These are phyloP conservation scores for Zygaena filipendulae DNA, from an alignment of 2,888 invertebrate species.

Conservation along the genomic window DNA sequence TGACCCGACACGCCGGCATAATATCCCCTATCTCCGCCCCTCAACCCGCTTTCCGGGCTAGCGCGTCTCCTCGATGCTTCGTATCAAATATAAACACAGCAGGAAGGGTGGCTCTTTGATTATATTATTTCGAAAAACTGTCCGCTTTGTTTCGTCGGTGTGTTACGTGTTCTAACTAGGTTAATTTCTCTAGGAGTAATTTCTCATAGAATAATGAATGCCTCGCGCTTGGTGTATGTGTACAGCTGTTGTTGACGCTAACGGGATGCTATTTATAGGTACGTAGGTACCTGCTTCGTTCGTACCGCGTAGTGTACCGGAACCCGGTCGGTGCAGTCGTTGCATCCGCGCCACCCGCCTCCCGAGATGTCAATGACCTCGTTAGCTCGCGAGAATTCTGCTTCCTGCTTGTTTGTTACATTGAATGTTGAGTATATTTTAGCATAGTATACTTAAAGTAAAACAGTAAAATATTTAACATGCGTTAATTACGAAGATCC, in stretches of 20 bases:
- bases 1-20: slow-evolving; percentile 30
- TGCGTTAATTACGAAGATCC: slow-evolving; percentile 5
- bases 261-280: slow-evolving; percentile 68
- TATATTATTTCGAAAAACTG: too few species aligned
- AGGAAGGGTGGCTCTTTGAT: slow-evolving; percentile 24
- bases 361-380: slow-evolving; percentile 63
- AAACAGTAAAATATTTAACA: slow-evolving; percentile 17
- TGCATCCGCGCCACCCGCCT: slow-evolving; percentile 52
- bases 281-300: too few species aligned
- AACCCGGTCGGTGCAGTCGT: slow-evolving; percentile 61
- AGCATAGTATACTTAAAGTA: too few species aligned
- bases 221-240: slow-evolving; percentile 35
- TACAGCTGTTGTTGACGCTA: slow-evolving; percentile 65
- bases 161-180: slow-evolving; percentile 14
- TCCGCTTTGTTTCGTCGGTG: too few species aligned
- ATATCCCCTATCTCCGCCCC: slow-evolving; percentile 28
- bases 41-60: slow-evolving; percentile 23
- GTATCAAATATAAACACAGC: too few species aligned
- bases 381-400: slow-evolving; percentile 24
- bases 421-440: slow-evolving; percentile 20
- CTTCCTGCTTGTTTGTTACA: slow-evolving; percentile 22
- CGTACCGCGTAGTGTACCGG: slow-evolving; percentile 65
- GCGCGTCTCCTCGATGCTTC: slow-evolving; percentile 27
- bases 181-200: too few species aligned
- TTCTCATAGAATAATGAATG: slow-evolving; percentile 23